Conservation (phyloP, 2,113 vertebrate species). For the Spermophilus dauricus region DNA sequence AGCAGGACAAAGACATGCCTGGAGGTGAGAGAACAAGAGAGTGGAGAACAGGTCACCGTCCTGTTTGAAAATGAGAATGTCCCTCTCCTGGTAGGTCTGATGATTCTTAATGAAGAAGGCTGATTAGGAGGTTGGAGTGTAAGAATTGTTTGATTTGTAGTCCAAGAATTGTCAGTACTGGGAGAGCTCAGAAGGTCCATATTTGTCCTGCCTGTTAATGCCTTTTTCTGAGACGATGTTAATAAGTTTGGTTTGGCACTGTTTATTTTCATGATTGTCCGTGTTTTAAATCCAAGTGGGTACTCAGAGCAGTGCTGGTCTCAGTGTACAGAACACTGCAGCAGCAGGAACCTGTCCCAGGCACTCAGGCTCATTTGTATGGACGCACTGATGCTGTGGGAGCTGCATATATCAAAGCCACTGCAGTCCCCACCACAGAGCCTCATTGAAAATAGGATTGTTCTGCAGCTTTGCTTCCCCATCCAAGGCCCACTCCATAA, state of each 20-base stretch:
- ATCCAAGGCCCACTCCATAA: slow-evolving; percentile 35
- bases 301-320: not conserved
- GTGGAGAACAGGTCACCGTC: not conserved
- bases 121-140: not conserved
- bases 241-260: not conserved
- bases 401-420: not conserved
- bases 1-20: not conserved
- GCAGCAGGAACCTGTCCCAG: not conserved
- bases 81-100: not conserved
- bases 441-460: not conserved
- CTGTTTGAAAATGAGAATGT: not conserved
- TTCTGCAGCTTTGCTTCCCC: slow-evolving; percentile 47
- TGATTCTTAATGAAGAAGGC: not conserved
- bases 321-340: not conserved
- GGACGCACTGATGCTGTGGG: not conserved
- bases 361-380: slow-evolving; percentile 14
- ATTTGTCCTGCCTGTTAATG: not conserved
- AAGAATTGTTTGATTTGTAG: slow-evolving; percentile 19
- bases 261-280: not conserved
- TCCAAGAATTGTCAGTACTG: slow-evolving; percentile 7
- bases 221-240: not conserved
- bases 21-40: not conserved
- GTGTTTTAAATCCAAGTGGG: not conserved
- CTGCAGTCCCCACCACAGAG: slow-evolving; percentile 25
- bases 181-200: not conserved